These are phyloP conservation scores for Argyra leucocephala DNA, from an alignment of 2,888 invertebrate species.

Conservation along the genomic window DNA sequence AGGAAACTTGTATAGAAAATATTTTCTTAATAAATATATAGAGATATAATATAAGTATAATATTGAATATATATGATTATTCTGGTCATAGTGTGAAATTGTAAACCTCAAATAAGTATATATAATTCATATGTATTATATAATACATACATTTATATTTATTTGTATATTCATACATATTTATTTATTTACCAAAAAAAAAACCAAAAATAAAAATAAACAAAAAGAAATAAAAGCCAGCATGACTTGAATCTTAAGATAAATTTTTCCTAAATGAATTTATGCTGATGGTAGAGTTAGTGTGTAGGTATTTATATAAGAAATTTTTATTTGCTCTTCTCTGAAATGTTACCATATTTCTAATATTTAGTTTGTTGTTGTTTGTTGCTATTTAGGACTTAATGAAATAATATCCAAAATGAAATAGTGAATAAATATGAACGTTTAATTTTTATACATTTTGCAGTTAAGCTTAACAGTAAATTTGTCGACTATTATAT, in stretches of 20 bases:
- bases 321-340: not conserved
- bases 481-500: too few species aligned
- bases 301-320: too few species aligned
- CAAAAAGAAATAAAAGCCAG: not conserved
- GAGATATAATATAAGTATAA: not conserved
- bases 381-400: too few species aligned
- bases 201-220: not conserved
- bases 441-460: too few species aligned
- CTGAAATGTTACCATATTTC: not conserved
- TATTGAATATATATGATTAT: not conserved
- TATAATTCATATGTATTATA: too few species aligned
- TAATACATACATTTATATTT: too few species aligned
- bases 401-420: not conserved
- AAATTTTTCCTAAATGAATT: not conserved
- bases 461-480: too few species aligned
- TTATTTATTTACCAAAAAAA: too few species aligned
- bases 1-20: not conserved
- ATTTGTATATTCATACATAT: too few species aligned
- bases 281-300: not conserved
- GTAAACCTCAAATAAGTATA: not conserved
- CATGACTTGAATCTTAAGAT: slow-evolving; percentile 6
- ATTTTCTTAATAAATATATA: not conserved
- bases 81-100: not conserved
- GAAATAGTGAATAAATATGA: too few species aligned
- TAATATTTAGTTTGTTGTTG: too few species aligned